Evolutionary conservation across 2,888 invertebrate species (phyloP).

Genomic region (Terebella lapidaria): DNA sequence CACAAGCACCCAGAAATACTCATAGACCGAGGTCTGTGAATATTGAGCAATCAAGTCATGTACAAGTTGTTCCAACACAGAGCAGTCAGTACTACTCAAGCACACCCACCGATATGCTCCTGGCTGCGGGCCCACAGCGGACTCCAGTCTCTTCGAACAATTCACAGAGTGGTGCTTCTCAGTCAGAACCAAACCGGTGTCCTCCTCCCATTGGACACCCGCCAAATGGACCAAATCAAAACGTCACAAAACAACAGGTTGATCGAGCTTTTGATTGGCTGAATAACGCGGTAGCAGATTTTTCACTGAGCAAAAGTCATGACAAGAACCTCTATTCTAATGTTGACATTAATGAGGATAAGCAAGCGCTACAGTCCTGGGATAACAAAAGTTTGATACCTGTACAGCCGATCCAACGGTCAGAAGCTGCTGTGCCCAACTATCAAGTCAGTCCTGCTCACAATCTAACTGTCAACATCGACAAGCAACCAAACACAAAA

Average conservation of each 20-base stretch:
- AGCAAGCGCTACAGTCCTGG: constrained; percentile 8
- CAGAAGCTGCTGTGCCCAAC: not conserved
- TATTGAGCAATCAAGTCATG: too few species aligned
- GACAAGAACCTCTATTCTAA: constrained; percentile 6
- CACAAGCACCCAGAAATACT: not conserved
- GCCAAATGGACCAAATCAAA: too few species aligned
- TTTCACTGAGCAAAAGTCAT: constrained; percentile 16
- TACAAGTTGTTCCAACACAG: too few species aligned
- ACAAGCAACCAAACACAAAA: not conserved
- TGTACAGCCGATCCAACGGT: not conserved
- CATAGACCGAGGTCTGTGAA: too few species aligned
- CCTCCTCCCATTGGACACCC: too few species aligned
- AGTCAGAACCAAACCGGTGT: too few species aligned
- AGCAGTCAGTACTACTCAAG: not conserved
- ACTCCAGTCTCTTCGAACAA: too few species aligned
- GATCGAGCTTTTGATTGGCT: constrained; percentile 55
- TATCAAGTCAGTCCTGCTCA: not conserved
- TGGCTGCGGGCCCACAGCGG: too few species aligned
- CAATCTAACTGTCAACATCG: not conserved
- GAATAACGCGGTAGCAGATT: constrained; percentile 45
- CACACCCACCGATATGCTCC: not conserved
- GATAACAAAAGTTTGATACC: constrained; percentile 1
- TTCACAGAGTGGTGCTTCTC: not conserved
- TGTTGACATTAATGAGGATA: not conserved
- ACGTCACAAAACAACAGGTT: not conserved